Evolutionary conservation across 2,888 invertebrate genomes (phyloP), one percentile per base, ranked within the genome.

Genomic region (Teleiodes luculella): DNA sequence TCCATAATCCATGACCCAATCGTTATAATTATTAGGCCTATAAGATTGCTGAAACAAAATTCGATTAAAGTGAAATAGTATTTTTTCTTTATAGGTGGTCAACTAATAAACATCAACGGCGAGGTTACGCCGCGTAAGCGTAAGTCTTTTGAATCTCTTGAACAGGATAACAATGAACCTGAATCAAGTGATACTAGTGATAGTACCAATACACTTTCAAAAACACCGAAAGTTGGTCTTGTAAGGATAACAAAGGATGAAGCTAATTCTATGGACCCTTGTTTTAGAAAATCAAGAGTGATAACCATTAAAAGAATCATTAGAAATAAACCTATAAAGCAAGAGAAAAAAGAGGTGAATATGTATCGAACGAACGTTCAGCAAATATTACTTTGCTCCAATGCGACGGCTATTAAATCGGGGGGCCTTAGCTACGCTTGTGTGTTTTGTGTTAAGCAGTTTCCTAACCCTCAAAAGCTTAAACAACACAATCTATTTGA

Each of bases 301-400:
- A 24, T 24, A 24, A 24, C 24, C 3, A 24, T 24, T n/a, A n/a
- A 24, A 24, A 24, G 24, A 24, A 3, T 24, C 3, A 24, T 24
- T 24, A n/a, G n/a, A n/a, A n/a, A n/a, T n/a, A n/a, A n/a, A n/a
- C n/a, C n/a, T n/a, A n/a, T n/a, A n/a, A n/a, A n/a, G n/a, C n/a
- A n/a, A n/a, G n/a, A n/a, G n/a, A n/a, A n/a, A n/a, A n/a, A n/a
- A n/a, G n/a, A n/a, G n/a, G n/a, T 41, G 10, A 3, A 41, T 7
- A 41, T 18, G 39, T 28, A 60, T 3, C 53, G 58, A 3, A 13
- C 36, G 7, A 53, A 53, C 8, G 37, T 37, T 1, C 11, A 11
- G 8, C 28, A 33, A 30, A 46, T 54, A 33, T 31, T 54, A 2
- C 10, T 41, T 1, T 49, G 53, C 57, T 57, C 63, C 1, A 53